A percentile compares a stretch with the other conserved stretches of the same genome.
Evolutionary conservation across 2,888 invertebrate genomes (phyloP).

Genomic region (Chrysolina americana): DNA sequence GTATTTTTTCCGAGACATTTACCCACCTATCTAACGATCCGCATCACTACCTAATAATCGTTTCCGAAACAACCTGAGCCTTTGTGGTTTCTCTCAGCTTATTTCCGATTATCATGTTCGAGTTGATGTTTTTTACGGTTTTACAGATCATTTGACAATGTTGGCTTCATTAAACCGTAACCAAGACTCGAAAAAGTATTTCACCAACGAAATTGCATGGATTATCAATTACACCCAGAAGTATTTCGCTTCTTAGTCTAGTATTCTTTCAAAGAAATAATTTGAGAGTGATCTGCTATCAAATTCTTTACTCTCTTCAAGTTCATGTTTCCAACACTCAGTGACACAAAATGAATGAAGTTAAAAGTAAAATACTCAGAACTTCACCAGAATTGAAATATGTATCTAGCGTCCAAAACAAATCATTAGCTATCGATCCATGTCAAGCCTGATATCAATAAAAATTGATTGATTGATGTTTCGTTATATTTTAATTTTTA

Average conservation of each 20-base stretch:
- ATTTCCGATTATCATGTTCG: slow-evolving; percentile 5
- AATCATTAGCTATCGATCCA: too few species aligned
- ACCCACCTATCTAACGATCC: slow-evolving; percentile 1
- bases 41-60: slow-evolving; percentile 17
- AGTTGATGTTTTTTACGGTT: slow-evolving; percentile 17
- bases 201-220: background rate
- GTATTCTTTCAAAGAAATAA: too few species aligned
- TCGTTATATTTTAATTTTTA: too few species aligned
- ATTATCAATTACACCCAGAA: background rate
- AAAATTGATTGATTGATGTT: too few species aligned
- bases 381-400: too few species aligned
- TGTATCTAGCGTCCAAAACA: too few species aligned
- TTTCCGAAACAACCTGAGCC: background rate
- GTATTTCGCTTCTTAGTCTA: background rate
- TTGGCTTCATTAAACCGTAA: background rate
- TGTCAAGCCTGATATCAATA: too few species aligned
- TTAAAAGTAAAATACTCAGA: too few species aligned
- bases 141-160: slow-evolving; percentile 9
- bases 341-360: too few species aligned
- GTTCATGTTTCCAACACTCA: too few species aligned
- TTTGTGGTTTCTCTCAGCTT: slow-evolving; percentile 2
- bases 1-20: slow-evolving; percentile 13
- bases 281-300: too few species aligned
- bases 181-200: background rate
- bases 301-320: too few species aligned